Percentiles rank a stretch among this genome's conserved stretches.
These are phyloP conservation scores for Platalea minor DNA, from an alignment of 2,797 vertebrate species.

Conservation along the genomic window DNA sequence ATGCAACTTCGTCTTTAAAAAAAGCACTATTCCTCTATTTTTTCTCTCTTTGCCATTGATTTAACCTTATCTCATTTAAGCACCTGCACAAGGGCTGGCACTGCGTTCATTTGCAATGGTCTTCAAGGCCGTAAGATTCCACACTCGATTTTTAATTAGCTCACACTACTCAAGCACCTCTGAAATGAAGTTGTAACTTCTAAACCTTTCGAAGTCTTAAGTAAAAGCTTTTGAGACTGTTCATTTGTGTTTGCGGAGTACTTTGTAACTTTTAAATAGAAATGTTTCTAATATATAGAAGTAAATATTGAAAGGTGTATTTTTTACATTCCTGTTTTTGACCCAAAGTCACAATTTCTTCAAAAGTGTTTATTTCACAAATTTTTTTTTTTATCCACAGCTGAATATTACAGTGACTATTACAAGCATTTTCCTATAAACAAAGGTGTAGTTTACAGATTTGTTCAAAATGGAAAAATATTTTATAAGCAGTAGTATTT, in stretches of 20 bases:
- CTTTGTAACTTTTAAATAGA: background rate
- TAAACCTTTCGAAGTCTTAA: background rate
- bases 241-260: background rate
- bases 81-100: too few relatives aligned
- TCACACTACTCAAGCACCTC: background rate
- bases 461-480: conserved; percentile 72
- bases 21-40: rapidly evolving
- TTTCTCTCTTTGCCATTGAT: background rate
- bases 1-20: background rate
- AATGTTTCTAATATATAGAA: background rate
- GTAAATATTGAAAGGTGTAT: background rate
- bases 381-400: conserved; percentile 57
- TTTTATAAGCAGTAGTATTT: conserved; percentile 54
- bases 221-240: background rate
- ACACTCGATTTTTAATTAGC: background rate
- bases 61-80: background rate
- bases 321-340: background rate
- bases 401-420: conserved; percentile 62
- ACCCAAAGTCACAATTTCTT: conserved; percentile 20
- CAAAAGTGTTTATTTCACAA: conserved; percentile 75
- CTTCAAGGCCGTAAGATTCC: rapidly evolving
- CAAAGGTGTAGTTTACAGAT: conserved; percentile 67
- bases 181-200: background rate
- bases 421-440: conserved; percentile 67
- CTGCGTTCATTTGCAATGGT: background rate